A percentile compares a stretch with the other conserved stretches of the same genome.
Evolutionary conservation across 2,113 vertebrate species (phyloP).

Genomic region (Delphinus delphis): DNA sequence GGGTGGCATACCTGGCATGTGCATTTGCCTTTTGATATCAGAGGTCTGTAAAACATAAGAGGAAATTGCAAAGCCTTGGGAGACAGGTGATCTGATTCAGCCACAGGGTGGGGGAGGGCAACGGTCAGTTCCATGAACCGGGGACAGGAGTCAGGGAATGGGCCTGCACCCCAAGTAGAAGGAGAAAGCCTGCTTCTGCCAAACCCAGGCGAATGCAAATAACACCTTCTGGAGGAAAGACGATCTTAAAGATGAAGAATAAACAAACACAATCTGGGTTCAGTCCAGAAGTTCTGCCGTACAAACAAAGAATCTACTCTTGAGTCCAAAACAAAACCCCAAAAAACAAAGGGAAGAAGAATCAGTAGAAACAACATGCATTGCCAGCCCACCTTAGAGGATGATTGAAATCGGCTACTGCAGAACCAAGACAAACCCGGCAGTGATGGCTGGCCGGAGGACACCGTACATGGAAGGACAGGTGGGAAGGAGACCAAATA

Average conservation of each 20-base stretch:
- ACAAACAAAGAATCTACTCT: fast-evolving
- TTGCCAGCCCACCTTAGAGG: background rate
- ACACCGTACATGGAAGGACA: fast-evolving
- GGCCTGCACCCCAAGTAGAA: fast-evolving
- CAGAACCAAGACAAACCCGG: background rate
- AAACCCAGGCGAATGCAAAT: background rate
- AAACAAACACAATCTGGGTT: too few relatives aligned
- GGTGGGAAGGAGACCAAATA: fast-evolving
- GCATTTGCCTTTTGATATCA: background rate
- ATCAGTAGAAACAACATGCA: background rate
- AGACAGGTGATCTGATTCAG: background rate
- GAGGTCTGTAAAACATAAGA: background rate
- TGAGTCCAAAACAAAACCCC: background rate
- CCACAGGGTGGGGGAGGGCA: fast-evolving
- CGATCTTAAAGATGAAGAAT: fast-evolving
- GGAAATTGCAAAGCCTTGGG: background rate
- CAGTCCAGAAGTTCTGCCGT: background rate
- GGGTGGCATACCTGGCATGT: fast-evolving
- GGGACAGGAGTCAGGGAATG: fast-evolving
- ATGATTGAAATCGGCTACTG: fast-evolving
- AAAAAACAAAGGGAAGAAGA: background rate
- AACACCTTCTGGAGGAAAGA: background rate
- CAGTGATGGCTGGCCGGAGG: fast-evolving
- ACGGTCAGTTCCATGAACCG: fast-evolving
- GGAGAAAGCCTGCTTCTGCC: background rate